phyloP scores from a whole-genome alignment of 1,140 invertebrate species.

The Asbolus verrucosus region DNA sequence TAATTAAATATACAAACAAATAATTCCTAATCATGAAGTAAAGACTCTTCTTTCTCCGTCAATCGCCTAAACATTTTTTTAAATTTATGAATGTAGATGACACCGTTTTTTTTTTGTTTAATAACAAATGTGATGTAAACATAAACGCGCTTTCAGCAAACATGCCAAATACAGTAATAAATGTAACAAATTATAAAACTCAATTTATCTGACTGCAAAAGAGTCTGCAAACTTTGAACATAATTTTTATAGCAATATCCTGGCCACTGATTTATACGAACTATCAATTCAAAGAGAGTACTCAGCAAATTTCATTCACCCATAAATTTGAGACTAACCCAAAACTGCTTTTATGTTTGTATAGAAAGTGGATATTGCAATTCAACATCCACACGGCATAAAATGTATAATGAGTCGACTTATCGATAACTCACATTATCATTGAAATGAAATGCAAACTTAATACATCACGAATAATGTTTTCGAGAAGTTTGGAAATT shows the following conservation, averaged over 20 bases:
- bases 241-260: constrained; percentile 62
- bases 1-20: no score
- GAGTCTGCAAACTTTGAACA: constrained; percentile 61
- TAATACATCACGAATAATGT: no score
- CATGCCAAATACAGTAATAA: constrained; percentile 58
- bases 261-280: constrained; percentile 60
- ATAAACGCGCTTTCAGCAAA: constrained; percentile 54
- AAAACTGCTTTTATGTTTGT: constrained; percentile 56
- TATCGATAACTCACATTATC: neutral
- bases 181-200: constrained; percentile 61
- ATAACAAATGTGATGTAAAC: constrained; percentile 50
- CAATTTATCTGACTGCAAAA: constrained; percentile 62
- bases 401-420: neutral
- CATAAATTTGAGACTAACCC: constrained; percentile 56
- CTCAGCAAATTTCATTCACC: constrained; percentile 61
- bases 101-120: no score
- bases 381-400: constrained; percentile 22
- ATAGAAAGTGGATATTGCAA: constrained; percentile 55
- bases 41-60: no score
- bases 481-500: no score
- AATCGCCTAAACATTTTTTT: no score
- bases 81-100: no score
- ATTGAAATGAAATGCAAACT: neutral
- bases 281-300: constrained; percentile 62
- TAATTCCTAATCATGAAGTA: no score